Percentiles rank a stretch among this genome's conserved stretches.
Evolutionary conservation across 2,113 vertebrate species (phyloP).

Genomic region (Rhadina sibilatrix): DNA sequence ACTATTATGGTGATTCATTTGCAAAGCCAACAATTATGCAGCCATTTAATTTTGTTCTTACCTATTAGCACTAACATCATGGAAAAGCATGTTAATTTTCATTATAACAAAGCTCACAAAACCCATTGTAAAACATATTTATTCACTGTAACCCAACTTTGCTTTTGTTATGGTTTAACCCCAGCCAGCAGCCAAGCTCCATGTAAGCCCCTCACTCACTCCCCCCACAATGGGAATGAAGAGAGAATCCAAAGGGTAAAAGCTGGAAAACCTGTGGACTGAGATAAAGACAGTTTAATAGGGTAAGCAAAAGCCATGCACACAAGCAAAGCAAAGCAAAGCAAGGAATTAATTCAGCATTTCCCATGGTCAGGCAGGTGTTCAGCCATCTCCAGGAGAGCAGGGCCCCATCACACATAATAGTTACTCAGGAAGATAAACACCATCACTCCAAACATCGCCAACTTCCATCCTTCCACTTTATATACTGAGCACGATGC

Average conservation of each 20-base stretch:
- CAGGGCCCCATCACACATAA: fast-evolving
- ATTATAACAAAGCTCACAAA: not conserved
- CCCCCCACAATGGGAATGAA: fast-evolving
- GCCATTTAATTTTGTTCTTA: conserved; percentile 8
- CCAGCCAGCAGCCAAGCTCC: not conserved
- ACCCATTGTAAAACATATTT: not conserved
- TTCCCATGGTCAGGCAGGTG: not conserved
- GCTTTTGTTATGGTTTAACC: not conserved
- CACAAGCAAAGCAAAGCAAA: not conserved
- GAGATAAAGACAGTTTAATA: not conserved
- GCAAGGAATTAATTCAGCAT: not conserved
- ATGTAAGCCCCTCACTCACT: too few relatives aligned
- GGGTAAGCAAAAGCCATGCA: not conserved
- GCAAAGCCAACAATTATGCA: not conserved
- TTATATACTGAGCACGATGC: not conserved
- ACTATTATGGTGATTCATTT: not conserved
- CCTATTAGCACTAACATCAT: not conserved
- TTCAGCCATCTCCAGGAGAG: not conserved
- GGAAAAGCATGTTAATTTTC: not conserved
- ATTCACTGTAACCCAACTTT: not conserved
- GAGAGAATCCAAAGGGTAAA: not conserved
- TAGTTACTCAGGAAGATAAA: not conserved
- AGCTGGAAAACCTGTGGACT: not conserved
- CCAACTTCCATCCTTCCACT: not conserved
- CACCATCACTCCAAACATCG: not conserved